These are phyloP conservation scores for Microcebus ravelobensis DNA, from an alignment of 2,113 vertebrate genomes.

Conservation along the genomic window DNA sequence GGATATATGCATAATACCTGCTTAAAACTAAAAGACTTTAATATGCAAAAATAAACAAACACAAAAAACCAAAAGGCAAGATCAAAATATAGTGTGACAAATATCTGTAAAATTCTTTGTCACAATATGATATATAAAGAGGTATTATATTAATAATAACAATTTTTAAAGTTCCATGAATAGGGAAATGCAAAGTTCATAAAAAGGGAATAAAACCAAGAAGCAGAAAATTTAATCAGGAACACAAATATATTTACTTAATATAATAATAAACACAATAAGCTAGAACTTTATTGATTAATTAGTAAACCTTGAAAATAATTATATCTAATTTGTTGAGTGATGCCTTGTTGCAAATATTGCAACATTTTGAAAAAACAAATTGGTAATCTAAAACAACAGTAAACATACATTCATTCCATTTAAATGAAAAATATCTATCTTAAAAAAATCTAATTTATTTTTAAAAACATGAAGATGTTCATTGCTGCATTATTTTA, in stretches of 20 bases:
- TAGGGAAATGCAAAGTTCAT: neutral
- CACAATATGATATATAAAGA: neutral
- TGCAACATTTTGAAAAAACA: neutral
- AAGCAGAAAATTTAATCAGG: neutral
- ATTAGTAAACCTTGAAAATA: conserved; percentile 11
- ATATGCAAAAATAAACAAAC: neutral
- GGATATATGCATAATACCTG: neutral
- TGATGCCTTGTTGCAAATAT: neutral
- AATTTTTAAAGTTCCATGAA: neutral
- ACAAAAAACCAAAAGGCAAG: neutral
- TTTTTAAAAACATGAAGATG: neutral
- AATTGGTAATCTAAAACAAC: neutral
- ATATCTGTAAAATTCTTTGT: neutral
- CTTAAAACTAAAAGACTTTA: neutral
- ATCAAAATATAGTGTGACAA: neutral
- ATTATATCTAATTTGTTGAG: neutral
- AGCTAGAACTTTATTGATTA: neutral
- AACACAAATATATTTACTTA: neutral
- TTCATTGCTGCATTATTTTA: neutral
- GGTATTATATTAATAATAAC: neutral
- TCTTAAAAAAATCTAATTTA: neutral
- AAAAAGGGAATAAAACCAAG: neutral
- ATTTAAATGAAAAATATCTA: neutral
- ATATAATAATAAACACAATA: neutral
- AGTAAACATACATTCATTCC: neutral